Evolutionary conservation across 2,888 invertebrate species (phyloP).

Genomic region (Drosophila fungiperda): DNA sequence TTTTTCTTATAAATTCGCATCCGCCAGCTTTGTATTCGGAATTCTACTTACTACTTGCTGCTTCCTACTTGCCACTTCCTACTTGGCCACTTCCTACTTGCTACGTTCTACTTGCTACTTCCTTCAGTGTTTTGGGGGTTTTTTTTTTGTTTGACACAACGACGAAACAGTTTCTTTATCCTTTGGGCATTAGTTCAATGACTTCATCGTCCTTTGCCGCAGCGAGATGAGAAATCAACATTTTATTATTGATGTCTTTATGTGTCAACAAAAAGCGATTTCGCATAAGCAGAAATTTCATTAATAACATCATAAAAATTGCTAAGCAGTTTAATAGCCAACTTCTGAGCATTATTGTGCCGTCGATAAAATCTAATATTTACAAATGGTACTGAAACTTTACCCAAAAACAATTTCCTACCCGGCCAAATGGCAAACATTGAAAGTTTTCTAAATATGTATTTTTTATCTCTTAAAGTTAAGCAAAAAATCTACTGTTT

Average conservation of each 20-base stretch:
- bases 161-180: neutral
- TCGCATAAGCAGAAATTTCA: constrained; percentile 79
- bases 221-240: constrained; percentile 42
- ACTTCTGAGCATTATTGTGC: neutral
- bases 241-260: constrained; percentile 76
- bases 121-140: constrained; percentile 1
- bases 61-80: too few relatives aligned
- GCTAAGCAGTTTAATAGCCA: constrained; percentile 56
- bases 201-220: constrained; percentile 57
- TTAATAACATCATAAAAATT: constrained; percentile 67
- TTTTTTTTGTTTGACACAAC: constrained; percentile 3
- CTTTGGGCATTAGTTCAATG: constrained; percentile 66
- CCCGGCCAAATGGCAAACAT: constrained; percentile 11
- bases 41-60: constrained; percentile 5
- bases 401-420: constrained; percentile 24
- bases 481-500: neutral
- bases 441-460: neutral
- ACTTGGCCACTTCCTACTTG: too few relatives aligned
- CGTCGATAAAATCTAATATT: constrained; percentile 13
- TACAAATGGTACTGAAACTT: constrained; percentile 22
- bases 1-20: constrained; percentile 76
- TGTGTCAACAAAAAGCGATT: constrained; percentile 60
- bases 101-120: constrained; percentile 7
- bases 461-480: neutral
- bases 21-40: constrained; percentile 29